Evolutionary conservation across 2,888 invertebrate species (phyloP), one percentile per base, ranked within the genome.

Genomic region (Tetragonisca angustula): DNA sequence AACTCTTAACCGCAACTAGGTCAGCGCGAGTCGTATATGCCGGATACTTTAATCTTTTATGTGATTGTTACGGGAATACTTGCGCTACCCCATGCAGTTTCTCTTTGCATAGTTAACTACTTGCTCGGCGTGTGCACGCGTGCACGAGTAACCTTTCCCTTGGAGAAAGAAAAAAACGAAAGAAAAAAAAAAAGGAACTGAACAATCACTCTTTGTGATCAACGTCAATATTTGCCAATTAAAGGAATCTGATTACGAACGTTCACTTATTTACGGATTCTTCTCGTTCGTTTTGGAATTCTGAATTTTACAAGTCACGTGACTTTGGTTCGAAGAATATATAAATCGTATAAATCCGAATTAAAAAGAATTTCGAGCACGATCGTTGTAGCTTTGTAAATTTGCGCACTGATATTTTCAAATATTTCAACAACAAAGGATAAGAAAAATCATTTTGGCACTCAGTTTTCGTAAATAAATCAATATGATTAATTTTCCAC

Each of bases 31-130:
- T 9, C 72, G 82, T 76, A 59, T 74, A 74, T 67, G 76, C 83
- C 24, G 83, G 73, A 71, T 82, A 77, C 83, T 84, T 83, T 84
- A 84, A 83, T 84, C 83, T 84, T 83, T 83, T 83, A 84, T 69
- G 83, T 65, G 83, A 82, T 84, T 77, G 83, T 84, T 84, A 84
- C 73, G 83, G 71, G 82, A 83, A 65, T 83, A 73, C 83, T 74
- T 74, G 70, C 4, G 69, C 61, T 67, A 65, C 64, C 27, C 54
- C 19, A 13, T 54, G 75, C 71, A 52, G 54, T 67, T 36, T 52
- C 69, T 62, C 27, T 2, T 24, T 68, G 73, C 64, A 56, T 82
- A 72, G 65, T 65, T 75, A 73, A 80, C 69, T 43, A 65, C 73
- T 15, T 70, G 54, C n/a, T 59, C 62, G n/a, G 6, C 11, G 43